Evolutionary conservation across 1,140 invertebrate species (phyloP), one percentile per base, ranked within the genome.

Genomic region (Pararge aegeria): DNA sequence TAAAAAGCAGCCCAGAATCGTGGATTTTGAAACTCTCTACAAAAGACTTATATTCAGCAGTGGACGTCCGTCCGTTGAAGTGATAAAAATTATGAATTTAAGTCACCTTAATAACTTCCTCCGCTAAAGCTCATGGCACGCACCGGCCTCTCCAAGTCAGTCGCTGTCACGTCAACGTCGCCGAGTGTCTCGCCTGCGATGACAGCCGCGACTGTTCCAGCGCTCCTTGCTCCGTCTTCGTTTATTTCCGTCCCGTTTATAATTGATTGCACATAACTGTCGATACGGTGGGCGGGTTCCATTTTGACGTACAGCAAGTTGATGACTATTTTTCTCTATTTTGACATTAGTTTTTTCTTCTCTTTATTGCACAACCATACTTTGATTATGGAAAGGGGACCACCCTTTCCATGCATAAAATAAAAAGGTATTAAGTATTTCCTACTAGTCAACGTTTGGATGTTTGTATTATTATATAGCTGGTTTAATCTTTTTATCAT

Each of bases 201-300:
- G 79, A 80, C 79, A 82, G 68, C 52, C 66, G 66, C 70, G 77
- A 81, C 78, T 78, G 77, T 78, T 70, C 78, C 71, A 62, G 56
- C 61, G 70, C 69, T 69, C 66, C 55, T 48, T 58, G 50, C 49
- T 15, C 27, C 55, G 68, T 71, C 74, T 80, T 73, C 75, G 75
- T 79, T 79, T 79, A 72, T 76, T 77, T 67, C 68, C 57, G 55
- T 60, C 57, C 44, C 61, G 58, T 66, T 68, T 74, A 67, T 68
- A 68, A 73, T 70, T 68, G 73, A 76, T 68, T 70, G 70, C 60
- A 61, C 51, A 56, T 66, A 53, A 34, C 53, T 16, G 59, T 50
- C 51, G 44, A 19, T 20, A 19, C 24, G 55, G 58, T 55, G 56
- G 63, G 61, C 63, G 40, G 27, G 24, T 61, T 18, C 37, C 29